Base-by-base conservation (phyloP, 2,113 vertebrate genomes). In the Daphoenositta chrysoptera region DNA sequence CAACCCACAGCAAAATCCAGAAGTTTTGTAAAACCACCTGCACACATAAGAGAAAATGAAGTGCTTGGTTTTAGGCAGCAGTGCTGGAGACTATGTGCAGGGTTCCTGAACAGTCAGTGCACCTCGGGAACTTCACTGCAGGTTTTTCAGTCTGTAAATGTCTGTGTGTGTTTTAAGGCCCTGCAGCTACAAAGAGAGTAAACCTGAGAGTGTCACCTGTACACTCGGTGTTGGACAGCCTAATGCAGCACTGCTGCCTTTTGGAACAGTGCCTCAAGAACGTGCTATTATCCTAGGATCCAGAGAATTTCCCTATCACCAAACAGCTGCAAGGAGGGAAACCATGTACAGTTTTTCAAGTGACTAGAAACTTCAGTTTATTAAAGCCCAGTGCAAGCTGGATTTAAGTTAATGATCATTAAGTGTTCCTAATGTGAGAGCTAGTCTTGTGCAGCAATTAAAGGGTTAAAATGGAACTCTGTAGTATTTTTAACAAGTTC, bases 101-200 rank as follows among this genome's bases (percentile, higher is more conserved):
- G 77, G 58, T 33, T 92, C 85, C 94, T 87, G 92, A 86, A 76
- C 58, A 94, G 83, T 75, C 93, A 94, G 90, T 75, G 78, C 90
- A 65, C 81, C 48, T 72, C 0, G 2, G 73, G 84, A 83, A 42
- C 57, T 39, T 28, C 91, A 60, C 63, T 65, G 77, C 73, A 80
- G 77, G 26, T 15, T 51, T 42, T 42, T 19, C 83, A 80, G 72
- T 53, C 24, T 73, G 28, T 31, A 22, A 37, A 53, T 42, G 47
- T 4, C 15, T 13, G 21, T 13, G 23, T 33, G 65, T 78, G 60
- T 28, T 76, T 57, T 35, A 80, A 94, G 82, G 66, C 82, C 87
- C 89, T 84, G 75, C 83, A 92, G 42, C 81, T 70, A 31, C 64
- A 28, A 31, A 27, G 24, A 80, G 58, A 66, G 63, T 42, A 80